Conservation (phyloP, 2,113 vertebrate species). For the Dolichallabes microphthalmus region DNA sequence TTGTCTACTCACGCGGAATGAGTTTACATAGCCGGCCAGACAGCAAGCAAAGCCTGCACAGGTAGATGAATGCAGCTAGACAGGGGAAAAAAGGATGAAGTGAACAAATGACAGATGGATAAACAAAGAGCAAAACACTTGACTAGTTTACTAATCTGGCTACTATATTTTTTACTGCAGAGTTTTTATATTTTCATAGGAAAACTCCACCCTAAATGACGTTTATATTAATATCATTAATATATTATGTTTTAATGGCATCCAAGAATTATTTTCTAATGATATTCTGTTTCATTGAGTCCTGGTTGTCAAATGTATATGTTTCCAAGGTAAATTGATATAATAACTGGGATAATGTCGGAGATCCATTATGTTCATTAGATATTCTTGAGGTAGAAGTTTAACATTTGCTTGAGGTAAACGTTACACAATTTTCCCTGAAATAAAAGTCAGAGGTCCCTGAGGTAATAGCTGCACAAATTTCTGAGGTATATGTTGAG, state of each 20-base stretch:
- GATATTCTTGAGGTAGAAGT: background rate
- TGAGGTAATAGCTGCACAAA: background rate
- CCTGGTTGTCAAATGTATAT: background rate
- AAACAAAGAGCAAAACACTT: slow-evolving; percentile 43
- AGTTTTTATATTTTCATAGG: background rate
- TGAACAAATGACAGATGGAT: slow-evolving; percentile 34
- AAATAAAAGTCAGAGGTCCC: background rate
- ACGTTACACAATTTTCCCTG: background rate
- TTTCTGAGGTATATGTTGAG: too few relatives aligned
- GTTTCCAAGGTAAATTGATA: background rate
- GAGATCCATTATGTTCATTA: background rate
- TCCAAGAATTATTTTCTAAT: background rate
- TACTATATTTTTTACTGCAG: background rate
- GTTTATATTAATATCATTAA: background rate
- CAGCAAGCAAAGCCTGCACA: slow-evolving; percentile 50
- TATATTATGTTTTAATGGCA: background rate
- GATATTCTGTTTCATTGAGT: background rate
- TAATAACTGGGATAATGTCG: background rate
- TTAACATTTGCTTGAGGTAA: background rate
- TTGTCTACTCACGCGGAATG: slow-evolving; percentile 69
- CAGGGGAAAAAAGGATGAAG: slow-evolving; percentile 12
- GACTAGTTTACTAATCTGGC: slow-evolving; percentile 50
- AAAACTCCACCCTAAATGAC: background rate
- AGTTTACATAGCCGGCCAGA: slow-evolving; percentile 57
- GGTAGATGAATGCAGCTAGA: slow-evolving; percentile 50